Evolutionary conservation across 2,797 vertebrate species (phyloP), one percentile per base, ranked within the genome.

Genomic region (Nyctibius grandis): DNA sequence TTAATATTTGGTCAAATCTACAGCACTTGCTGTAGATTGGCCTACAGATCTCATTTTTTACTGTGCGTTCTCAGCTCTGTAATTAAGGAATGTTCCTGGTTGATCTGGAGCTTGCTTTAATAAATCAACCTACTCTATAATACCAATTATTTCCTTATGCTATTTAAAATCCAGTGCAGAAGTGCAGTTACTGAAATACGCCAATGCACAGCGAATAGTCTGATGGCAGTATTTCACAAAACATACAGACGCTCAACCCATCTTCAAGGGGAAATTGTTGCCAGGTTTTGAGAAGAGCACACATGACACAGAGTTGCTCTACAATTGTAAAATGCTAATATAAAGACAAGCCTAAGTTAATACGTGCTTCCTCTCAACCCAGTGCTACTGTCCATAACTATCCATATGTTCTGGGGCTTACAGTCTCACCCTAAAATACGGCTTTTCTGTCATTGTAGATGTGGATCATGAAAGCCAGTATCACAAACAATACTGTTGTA

Each of bases 211-310:
- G 23, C 6, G 7, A 84, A 76, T 29, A 76, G 14, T 45, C 22
- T 72, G 14, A 26, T 29, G 33, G 12, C 48, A 36, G 4, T 74
- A 56, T 79, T 94, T 70, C 18, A 65, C 15, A 59, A 83, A 63
- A 54, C 19, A 18, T 3, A 1, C 2, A 67, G 21, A 9, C 2
- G 2, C 2, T 77, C 10, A 65, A 57, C 5, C 5, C 28, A 18
- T 67, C 44, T 77, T 60, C 16, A 80, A 70, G 31, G 11, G 42
- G 7, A 48, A 60, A 31, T 1, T 17, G 2, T 72, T 91, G 40
- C 15, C 7, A 6, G 17, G 23, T 54, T 91, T 74, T 78, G 28
- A 74, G 40, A n/a, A 0, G 3, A 40, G 19, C 11, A 17, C 5
- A 33, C 9, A 9, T 15, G 38, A 60, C 14, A 21, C 38, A n/a